Percentiles rank a stretch among this genome's conserved stretches.
These are phyloP conservation scores for Perccottus glenii DNA, from an alignment of 2,113 vertebrate species.

Conservation along the genomic window DNA sequence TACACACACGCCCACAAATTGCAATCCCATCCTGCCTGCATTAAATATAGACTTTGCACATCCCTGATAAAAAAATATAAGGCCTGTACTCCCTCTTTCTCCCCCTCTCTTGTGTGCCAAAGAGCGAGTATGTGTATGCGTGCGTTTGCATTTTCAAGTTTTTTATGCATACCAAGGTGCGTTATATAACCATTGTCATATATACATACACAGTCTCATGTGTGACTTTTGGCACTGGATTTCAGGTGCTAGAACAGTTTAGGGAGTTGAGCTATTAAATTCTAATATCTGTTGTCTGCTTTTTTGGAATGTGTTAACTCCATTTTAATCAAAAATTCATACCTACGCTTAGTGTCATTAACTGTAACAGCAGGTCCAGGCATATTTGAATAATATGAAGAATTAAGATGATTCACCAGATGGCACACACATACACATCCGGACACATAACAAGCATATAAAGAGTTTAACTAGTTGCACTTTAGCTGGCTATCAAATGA, in stretches of 20 bases:
- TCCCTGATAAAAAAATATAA: constrained; percentile 62
- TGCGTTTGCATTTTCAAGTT: constrained; percentile 59
- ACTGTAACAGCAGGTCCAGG: constrained; percentile 65
- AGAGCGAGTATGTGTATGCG: constrained; percentile 11
- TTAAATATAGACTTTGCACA: constrained; percentile 76
- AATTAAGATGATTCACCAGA: constrained; percentile 64
- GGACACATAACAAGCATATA: constrained; percentile 13
- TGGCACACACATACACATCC: constrained; percentile 49
- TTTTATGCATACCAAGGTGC: constrained; percentile 55
- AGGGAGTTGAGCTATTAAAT: constrained; percentile 28
- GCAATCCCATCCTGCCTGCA: constrained; percentile 33
- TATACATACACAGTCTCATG: constrained; percentile 2
- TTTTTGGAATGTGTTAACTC: constrained; percentile 56
- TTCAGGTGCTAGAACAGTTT: constrained; percentile 5
- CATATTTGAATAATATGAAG: constrained; percentile 75
- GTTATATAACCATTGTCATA: constrained; percentile 51
- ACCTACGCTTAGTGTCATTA: constrained; percentile 68
- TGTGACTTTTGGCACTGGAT: constrained; percentile 50
- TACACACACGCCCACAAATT: constrained; percentile 23
- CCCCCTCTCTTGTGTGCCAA: constrained; percentile 44
- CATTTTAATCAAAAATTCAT: constrained; percentile 63
- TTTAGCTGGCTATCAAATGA: constrained; percentile 33
- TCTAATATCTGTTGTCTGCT: constrained; percentile 50
- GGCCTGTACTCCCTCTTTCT: constrained; percentile 43
- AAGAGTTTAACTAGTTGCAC: constrained; percentile 50